A percentile compares a stretch with the other conserved stretches of the same genome.
Conservation (phyloP, 2,113 vertebrate species). For the Ovibos moschatus region DNA sequence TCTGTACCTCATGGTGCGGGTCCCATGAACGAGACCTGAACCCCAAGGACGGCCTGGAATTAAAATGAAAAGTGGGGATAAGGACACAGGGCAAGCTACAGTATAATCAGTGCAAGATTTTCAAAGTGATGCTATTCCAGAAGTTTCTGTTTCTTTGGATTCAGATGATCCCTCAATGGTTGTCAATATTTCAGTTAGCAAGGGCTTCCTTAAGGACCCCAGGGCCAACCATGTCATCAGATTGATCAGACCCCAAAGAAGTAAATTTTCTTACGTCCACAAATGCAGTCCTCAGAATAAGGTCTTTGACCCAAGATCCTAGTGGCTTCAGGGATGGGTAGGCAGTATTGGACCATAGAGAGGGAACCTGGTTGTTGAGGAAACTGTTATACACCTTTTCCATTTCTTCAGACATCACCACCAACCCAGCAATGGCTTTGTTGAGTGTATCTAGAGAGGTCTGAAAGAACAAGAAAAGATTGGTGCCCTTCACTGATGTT, state of each 20-base stretch:
- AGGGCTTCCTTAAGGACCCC: not conserved
- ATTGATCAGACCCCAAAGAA: not conserved
- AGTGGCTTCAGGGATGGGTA: conserved; percentile 87
- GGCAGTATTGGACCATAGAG: conserved; percentile 77
- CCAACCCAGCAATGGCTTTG: conserved; percentile 85
- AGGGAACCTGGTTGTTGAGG: conserved; percentile 85
- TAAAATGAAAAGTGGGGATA: not conserved
- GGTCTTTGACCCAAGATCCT: conserved; percentile 84
- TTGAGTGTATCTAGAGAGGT: conserved; percentile 80
- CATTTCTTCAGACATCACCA: conserved; percentile 90
- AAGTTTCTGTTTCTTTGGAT: conserved; percentile 12
- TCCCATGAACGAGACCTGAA: not conserved
- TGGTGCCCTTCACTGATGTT: not conserved
- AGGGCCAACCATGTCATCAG: not conserved
- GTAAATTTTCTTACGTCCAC: conserved; percentile 79
- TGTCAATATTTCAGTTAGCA: not conserved
- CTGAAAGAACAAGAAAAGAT: conserved; percentile 63
- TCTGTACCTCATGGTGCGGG: not conserved
- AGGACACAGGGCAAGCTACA: not conserved
- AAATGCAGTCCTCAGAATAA: conserved; percentile 83
- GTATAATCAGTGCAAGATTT: not conserved
- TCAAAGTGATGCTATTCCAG: not conserved
- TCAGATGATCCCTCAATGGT: not conserved
- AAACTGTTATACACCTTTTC: conserved; percentile 87
- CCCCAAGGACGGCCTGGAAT: not conserved